These are phyloP conservation scores for Julus scandinavius DNA, from an alignment of 2,888 invertebrate genomes.

Conservation along the genomic window DNA sequence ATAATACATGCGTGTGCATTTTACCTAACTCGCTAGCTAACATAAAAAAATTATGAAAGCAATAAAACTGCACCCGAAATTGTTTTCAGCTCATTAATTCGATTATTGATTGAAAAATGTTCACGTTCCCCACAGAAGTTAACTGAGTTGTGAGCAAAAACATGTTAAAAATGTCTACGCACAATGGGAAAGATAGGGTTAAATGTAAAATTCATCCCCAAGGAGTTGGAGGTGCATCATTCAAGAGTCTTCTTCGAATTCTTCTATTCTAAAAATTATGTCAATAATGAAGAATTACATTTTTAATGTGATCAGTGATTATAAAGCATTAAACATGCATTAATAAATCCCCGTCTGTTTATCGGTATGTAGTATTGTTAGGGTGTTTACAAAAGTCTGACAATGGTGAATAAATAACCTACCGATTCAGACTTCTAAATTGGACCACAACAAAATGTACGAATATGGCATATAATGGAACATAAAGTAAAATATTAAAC, in stretches of 20 bases:
- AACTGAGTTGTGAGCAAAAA: neutral
- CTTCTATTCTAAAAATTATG: neutral
- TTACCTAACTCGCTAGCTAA: neutral
- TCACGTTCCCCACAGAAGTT: neutral
- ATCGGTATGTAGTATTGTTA: too few relatives aligned
- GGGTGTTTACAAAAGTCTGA: too few relatives aligned
- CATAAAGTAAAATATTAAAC: too few relatives aligned
- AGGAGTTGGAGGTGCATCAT: neutral
- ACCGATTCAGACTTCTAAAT: too few relatives aligned
- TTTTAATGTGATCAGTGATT: too few relatives aligned
- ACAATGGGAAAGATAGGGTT: neutral
- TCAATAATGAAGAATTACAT: too few relatives aligned
- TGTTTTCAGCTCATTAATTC: constrained; percentile 43
- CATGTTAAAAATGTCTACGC: neutral
- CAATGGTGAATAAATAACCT: too few relatives aligned
- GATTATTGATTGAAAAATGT: constrained; percentile 39
- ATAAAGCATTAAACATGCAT: too few relatives aligned
- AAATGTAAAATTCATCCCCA: neutral
- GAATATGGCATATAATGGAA: too few relatives aligned
- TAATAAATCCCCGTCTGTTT: too few relatives aligned
- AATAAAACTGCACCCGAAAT: neutral
- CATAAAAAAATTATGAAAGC: constrained; percentile 24
- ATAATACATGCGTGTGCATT: constrained; percentile 43
- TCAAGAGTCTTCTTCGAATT: neutral
- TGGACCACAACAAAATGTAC: too few relatives aligned